These are phyloP conservation scores for Vanessa atalanta DNA, from an alignment of 1,140 invertebrate species.

Conservation along the genomic window DNA sequence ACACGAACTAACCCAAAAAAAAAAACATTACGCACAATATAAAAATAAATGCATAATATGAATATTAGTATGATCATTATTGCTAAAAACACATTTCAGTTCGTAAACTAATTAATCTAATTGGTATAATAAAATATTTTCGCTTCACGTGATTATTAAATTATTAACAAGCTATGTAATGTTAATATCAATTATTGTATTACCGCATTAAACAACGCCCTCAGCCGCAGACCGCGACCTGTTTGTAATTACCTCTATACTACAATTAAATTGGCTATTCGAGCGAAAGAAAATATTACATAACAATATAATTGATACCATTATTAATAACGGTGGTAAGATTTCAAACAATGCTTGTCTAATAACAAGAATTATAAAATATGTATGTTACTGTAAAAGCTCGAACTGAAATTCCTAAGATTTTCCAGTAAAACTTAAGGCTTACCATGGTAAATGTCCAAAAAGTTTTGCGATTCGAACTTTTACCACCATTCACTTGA, in stretches of 20 bases:
- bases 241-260: slow-evolving; percentile 47
- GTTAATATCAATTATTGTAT: slow-evolving; percentile 7
- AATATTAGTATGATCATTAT: no score
- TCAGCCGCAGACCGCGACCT: slow-evolving; percentile 41
- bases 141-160: slow-evolving; percentile 5
- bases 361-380: neutral
- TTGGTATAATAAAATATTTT: neutral
- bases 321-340: neutral
- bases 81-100: no score
- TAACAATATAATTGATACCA: neutral
- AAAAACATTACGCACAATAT: no score
- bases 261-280: slow-evolving; percentile 37
- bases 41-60: no score
- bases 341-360: neutral
- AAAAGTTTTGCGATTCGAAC: no score
- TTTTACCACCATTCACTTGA: no score
- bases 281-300: neutral
- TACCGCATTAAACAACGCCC: slow-evolving; percentile 4
- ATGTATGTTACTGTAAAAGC: no score
- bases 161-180: slow-evolving; percentile 3
- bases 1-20: no score
- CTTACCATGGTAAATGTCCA: no score
- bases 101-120: neutral
- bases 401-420: no score
- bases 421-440: no score